These are phyloP conservation scores for Metellina segmentata DNA, from an alignment of 2,888 invertebrate species.

Conservation along the genomic window DNA sequence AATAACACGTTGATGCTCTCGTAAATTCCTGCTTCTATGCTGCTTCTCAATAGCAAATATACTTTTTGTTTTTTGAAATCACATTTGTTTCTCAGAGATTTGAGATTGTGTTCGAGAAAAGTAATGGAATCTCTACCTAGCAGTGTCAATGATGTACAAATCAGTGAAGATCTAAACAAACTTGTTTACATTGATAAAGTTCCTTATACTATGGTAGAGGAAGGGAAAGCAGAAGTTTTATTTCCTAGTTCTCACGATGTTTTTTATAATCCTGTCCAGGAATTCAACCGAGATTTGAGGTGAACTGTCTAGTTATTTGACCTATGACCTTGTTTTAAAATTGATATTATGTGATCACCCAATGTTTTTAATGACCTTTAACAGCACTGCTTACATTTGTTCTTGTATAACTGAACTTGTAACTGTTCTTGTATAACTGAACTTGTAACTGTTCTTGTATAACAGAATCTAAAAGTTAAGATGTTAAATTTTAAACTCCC, in stretches of 20 bases:
- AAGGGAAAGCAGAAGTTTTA: constrained; percentile 90
- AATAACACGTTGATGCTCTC: too few species aligned
- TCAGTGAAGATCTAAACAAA: constrained; percentile 19
- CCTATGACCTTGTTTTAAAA: neutral
- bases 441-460: neutral
- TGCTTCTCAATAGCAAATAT: too few species aligned
- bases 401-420: neutral
- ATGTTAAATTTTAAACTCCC: too few species aligned
- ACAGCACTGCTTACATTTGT: too few species aligned
- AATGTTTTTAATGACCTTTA: neutral
- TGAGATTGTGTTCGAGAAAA: too few species aligned
- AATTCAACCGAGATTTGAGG: constrained; percentile 97
- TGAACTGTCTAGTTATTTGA: constrained; percentile 77
- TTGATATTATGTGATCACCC: neutral
- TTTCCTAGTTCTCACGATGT: constrained; percentile 87
- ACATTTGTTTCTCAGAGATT: too few species aligned
- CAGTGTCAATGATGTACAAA: neutral
- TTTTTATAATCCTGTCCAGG: constrained; percentile 98
- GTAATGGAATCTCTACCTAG: neutral
- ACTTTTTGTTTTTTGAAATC: too few species aligned
- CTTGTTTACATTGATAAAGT: constrained; percentile 75
- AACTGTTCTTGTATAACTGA: neutral
- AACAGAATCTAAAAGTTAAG: too few species aligned
- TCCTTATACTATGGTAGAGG: constrained; percentile 82
- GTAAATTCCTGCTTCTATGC: too few species aligned